Conservation (phyloP, 2,888 invertebrate species). For the Listrodromus nycthemerus region DNA sequence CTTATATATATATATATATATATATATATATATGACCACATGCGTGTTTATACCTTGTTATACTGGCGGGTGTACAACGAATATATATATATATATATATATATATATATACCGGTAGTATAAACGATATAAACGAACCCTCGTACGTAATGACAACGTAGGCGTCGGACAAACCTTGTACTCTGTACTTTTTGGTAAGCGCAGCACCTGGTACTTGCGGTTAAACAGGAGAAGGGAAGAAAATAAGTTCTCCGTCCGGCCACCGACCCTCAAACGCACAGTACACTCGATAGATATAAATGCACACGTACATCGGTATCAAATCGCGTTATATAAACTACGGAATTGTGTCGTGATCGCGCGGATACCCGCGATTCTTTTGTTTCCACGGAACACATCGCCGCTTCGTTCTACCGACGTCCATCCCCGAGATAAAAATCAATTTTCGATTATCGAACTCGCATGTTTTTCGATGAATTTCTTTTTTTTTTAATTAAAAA, state of each 20-base stretch:
- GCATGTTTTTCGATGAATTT: not conserved
- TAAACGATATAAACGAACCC: not conserved
- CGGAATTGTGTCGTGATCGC: conserved; percentile 8
- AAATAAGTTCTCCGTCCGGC: not conserved
- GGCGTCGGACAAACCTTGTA: conserved; percentile 31
- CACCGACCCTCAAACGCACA: not conserved
- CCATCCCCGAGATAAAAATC: not conserved
- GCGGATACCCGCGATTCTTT: conserved; percentile 15
- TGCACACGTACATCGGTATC: not conserved
- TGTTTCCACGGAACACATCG: not conserved
- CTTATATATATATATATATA: too few relatives aligned
- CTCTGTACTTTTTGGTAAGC: conserved; percentile 52
- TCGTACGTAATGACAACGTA: conserved; percentile 61
- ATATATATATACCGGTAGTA: not conserved
- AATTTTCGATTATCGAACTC: not conserved
- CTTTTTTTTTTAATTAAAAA: not conserved
- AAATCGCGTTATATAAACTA: not conserved
- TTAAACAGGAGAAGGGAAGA: conserved; percentile 39
- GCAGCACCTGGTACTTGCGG: conserved; percentile 67
- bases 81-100: not conserved
- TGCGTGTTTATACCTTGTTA: not conserved
- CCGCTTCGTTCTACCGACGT: not conserved
- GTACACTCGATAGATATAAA: not conserved
- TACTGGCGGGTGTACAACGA: conserved; percentile 10
- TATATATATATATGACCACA: not conserved